phyloP scores from a whole-genome alignment of 2,888 invertebrate species.

The Clostera curtula region DNA sequence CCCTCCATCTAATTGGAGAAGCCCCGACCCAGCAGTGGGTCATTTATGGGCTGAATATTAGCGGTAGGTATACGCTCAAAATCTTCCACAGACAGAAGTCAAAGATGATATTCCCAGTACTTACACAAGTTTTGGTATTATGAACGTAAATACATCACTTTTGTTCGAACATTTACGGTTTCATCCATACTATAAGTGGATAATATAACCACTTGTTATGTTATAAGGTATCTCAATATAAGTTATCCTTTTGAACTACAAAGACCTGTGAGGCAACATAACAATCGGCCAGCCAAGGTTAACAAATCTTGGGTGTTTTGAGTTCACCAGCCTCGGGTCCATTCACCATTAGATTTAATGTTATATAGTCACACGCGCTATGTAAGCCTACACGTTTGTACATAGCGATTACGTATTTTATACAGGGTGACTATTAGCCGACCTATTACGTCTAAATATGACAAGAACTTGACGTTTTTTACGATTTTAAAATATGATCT shows the following conservation, averaged over 20 bases:
- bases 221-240: too few relatives aligned
- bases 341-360: constrained; percentile 5
- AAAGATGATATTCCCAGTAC: background rate
- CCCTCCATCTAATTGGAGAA: too few relatives aligned
- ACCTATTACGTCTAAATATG: too few relatives aligned
- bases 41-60: too few relatives aligned
- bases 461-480: too few relatives aligned
- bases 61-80: too few relatives aligned
- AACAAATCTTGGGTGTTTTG: constrained; percentile 9
- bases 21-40: too few relatives aligned
- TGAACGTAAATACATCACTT: background rate
- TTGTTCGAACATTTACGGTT: constrained; percentile 5
- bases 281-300: constrained; percentile 22
- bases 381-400: background rate
- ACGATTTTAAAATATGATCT: too few relatives aligned
- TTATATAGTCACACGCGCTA: background rate
- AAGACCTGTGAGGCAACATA: constrained; percentile 15
- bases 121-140: background rate
- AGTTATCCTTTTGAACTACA: constrained; percentile 15
- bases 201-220: constrained; percentile 26
- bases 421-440: too few relatives aligned
- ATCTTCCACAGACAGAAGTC: too few relatives aligned
- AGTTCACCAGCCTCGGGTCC: constrained; percentile 14
- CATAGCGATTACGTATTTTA: background rate
- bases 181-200: constrained; percentile 17